Percentiles rank a stretch among this genome's conserved stretches.
phyloP scores from a whole-genome alignment of 2,888 invertebrate genomes.

The Aspidiotus rigidus region DNA sequence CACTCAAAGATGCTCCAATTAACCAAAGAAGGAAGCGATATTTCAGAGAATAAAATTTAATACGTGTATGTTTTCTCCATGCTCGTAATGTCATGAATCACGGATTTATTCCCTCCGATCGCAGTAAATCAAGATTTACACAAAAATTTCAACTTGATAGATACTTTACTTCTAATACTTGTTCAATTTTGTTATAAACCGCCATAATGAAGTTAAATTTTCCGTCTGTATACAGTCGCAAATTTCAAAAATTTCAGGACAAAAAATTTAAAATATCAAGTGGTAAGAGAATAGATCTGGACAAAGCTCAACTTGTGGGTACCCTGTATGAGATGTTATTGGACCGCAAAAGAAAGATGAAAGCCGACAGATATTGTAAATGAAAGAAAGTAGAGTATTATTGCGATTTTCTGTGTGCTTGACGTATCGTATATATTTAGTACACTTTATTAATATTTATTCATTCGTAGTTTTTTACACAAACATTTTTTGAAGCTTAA shows the following conservation, averaged over 20 bases:
- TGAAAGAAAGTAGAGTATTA: slow-evolving; percentile 41
- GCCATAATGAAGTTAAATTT: neutral
- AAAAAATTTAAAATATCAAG: slow-evolving; percentile 72
- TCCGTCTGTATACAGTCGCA: slow-evolving; percentile 56
- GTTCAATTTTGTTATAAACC: neutral
- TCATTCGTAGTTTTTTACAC: neutral
- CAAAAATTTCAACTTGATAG: no score
- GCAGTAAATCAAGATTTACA: neutral
- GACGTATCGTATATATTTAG: neutral
- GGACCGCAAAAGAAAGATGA: slow-evolving; percentile 92
- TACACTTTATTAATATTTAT: neutral
- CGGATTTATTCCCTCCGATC: neutral
- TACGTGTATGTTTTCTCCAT: slow-evolving; percentile 72
- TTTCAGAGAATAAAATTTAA: slow-evolving; percentile 83
- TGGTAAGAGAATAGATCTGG: slow-evolving; percentile 60
- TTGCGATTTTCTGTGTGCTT: neutral
- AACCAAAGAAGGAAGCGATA: slow-evolving; percentile 82
- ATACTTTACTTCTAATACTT: no score
- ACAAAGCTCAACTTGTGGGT: slow-evolving; percentile 71
- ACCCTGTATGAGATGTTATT: slow-evolving; percentile 81
- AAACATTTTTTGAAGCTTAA: slow-evolving; percentile 2
- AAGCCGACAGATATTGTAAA: slow-evolving; percentile 95
- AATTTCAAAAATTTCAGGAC: slow-evolving; percentile 98
- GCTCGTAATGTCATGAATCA: neutral
- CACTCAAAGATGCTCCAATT: slow-evolving; percentile 57